Evolutionary conservation across 2,888 invertebrate genomes (phyloP), one percentile per base, ranked within the genome.

Genomic region (Leptinotarsa rubiginosa): DNA sequence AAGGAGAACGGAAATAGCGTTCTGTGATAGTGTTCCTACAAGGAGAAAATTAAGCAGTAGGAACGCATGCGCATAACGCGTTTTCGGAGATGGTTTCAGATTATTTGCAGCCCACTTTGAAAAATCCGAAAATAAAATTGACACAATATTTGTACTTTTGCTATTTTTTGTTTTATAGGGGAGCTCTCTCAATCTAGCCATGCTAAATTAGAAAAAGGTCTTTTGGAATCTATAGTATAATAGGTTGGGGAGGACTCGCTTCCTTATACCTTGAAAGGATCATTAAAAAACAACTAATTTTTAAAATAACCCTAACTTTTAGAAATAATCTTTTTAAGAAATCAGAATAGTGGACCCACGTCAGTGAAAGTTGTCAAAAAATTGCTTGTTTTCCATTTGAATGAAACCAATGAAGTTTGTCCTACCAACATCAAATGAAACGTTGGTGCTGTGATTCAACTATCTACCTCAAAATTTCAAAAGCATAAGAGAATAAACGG

Each of bases 61-160:
- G 62, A 62, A 62, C 62, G 62, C 62, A 62, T 62, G 62, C 62
- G 62, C 62, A 62, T 31, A 62, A 62, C 31, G 25, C 62, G 62
- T 62, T 62, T 25, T 62, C 62, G 31, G 62, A 31, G 62, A 62
- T 16, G 31, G 62, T 62, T 31, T 62, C 62, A 62, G 62, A 59
- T 59, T 59, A 59, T 59, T 59, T 59, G 59, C 25, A 25, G 59
- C 59, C 59, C 59, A 59, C 59, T 59, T 59, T 59, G 18, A n/a
- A 62, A 16, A 31, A 16, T n/a, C 62, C 31, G 62, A 62, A 31
- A 62, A 62, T 62, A n/a, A 62, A 31, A n/a, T 62, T 62, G 62
- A 62, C 31, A 62, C 13, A 13, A 62, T 12, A 59, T 54, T 54
- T 54, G 54, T 54, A 54, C 18, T n/a, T 12, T 12, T 12, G 56